phyloP scores from a whole-genome alignment of 2,113 vertebrate genomes.

The Channa argus region DNA sequence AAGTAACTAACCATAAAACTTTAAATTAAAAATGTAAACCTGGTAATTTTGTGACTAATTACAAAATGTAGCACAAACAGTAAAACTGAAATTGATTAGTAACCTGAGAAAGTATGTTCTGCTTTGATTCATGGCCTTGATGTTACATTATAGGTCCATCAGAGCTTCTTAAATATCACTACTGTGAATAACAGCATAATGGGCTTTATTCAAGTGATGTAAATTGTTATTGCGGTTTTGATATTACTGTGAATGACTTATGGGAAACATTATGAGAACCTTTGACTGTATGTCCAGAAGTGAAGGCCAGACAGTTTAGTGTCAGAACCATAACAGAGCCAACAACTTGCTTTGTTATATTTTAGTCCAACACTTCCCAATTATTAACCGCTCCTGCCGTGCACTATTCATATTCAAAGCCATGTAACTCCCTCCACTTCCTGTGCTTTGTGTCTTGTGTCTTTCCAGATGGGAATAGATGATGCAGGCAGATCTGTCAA shows the following conservation, averaged over 20 bases:
- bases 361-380: conserved; percentile 77
- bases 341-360: conserved; percentile 41
- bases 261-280: neutral
- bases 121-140: neutral
- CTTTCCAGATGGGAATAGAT: conserved; percentile 77
- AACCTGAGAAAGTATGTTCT: neutral
- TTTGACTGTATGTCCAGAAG: conserved; percentile 8
- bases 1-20: neutral
- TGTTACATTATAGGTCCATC: conserved; percentile 8
- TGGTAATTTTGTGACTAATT: neutral
- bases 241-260: conserved; percentile 1
- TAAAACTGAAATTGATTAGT: neutral
- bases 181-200: neutral
- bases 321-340: neutral
- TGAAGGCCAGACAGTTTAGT: neutral
- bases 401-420: conserved; percentile 74
- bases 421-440: conserved; percentile 75
- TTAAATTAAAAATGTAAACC: too few species aligned
- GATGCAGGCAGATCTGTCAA: conserved; percentile 82
- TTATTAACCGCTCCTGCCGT: conserved; percentile 81
- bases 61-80: neutral
- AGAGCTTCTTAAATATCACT: conserved; percentile 1
- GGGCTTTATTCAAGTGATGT: neutral
- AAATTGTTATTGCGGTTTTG: neutral
- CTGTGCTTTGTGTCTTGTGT: conserved; percentile 79